These are phyloP conservation scores for Meloidogyne floridensis DNA, from an alignment of 1,140 invertebrate species.

Conservation along the genomic window DNA sequence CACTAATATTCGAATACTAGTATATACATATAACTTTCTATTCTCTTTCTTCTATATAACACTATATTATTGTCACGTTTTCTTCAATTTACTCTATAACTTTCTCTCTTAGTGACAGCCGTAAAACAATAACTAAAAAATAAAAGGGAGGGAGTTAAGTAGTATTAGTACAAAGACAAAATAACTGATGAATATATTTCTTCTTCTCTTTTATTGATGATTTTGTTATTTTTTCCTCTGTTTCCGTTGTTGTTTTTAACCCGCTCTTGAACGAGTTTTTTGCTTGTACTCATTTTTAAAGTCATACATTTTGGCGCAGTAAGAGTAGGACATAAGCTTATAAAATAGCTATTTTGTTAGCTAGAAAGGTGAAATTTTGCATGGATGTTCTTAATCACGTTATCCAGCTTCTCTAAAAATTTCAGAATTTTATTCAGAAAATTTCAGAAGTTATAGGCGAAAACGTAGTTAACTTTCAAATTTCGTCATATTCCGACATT, in stretches of 20 bases:
- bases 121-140: too few relatives aligned
- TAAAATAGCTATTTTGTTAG: not conserved
- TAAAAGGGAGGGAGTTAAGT: too few relatives aligned
- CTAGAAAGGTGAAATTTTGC: not conserved
- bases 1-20: too few relatives aligned
- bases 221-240: not conserved
- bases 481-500: too few relatives aligned
- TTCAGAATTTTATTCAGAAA: not conserved
- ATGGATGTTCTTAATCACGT: not conserved
- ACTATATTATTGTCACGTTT: not conserved
- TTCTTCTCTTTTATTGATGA: not conserved
- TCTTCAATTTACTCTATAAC: too few relatives aligned
- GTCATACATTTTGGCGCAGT: not conserved
- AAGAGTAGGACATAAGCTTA: not conserved
- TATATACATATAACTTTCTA: too few relatives aligned
- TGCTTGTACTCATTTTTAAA: not conserved
- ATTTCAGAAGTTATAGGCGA: not conserved
- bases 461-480: not conserved
- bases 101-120: not conserved
- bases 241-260: not conserved
- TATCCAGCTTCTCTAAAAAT: not conserved
- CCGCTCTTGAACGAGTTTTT: not conserved
- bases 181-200: not conserved
- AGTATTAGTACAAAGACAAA: too few relatives aligned
- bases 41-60: not conserved